Conservation (phyloP, 2,888 invertebrate genomes). For the Didymodactylos carnosus region DNA sequence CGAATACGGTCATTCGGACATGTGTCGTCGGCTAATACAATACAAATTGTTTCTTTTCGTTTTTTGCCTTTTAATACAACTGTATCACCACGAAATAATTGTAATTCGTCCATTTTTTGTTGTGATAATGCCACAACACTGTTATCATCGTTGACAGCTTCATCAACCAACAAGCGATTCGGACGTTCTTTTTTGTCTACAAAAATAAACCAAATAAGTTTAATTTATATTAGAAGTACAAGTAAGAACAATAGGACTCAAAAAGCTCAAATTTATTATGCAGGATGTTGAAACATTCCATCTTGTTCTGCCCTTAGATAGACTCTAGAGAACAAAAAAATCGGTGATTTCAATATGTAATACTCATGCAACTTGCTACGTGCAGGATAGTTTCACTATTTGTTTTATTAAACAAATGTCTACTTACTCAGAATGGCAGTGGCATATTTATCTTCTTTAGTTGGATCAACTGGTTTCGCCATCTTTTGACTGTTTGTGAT, state of each 20-base stretch:
- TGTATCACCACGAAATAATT: slow-evolving; percentile 15
- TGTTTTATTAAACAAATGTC: too few species aligned
- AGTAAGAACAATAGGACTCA: too few species aligned
- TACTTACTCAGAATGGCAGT: slow-evolving; percentile 3
- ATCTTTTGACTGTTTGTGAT: not conserved
- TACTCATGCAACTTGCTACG: too few species aligned
- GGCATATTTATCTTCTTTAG: not conserved
- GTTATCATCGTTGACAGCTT: slow-evolving; percentile 94
- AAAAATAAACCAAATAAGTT: too few species aligned
- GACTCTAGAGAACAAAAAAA: too few species aligned
- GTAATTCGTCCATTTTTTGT: slow-evolving; percentile 13
- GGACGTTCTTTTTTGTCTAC: slow-evolving; percentile 75
- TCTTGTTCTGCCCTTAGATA: too few species aligned
- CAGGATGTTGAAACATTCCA: too few species aligned
- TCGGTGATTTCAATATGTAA: too few species aligned
- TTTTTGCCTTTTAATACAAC: slow-evolving; percentile 15
- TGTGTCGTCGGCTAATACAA: slow-evolving; percentile 14
- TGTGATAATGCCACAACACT: slow-evolving; percentile 64
- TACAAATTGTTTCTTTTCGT: slow-evolving; percentile 15
- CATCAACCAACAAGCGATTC: slow-evolving; percentile 90
- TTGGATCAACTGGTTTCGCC: not conserved
- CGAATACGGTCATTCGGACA: slow-evolving; percentile 15
- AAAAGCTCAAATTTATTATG: too few species aligned
- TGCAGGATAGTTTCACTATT: too few species aligned
- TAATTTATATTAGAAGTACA: too few species aligned